phyloP scores from a whole-genome alignment of 2,797 vertebrate genomes.

The Spinus pinus region DNA sequence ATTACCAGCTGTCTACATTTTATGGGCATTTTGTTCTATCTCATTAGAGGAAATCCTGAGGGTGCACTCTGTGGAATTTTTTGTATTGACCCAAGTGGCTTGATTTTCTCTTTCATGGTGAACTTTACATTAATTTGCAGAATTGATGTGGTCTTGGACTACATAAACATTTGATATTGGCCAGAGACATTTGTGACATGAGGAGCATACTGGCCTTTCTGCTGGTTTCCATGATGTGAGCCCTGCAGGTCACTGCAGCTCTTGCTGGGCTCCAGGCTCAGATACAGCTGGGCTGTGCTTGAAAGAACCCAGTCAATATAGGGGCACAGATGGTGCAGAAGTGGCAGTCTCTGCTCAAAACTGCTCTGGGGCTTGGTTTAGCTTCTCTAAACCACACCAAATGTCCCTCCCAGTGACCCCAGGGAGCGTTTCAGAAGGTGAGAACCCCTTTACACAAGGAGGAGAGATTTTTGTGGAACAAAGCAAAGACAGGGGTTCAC shows the following conservation, averaged over 20 bases:
- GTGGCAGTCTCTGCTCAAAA: neutral
- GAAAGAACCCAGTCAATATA: neutral
- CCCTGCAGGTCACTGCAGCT: neutral
- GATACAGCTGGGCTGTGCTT: accelerated
- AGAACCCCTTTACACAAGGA: neutral
- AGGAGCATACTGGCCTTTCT: neutral
- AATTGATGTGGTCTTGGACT: neutral
- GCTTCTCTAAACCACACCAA: neutral
- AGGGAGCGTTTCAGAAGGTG: neutral
- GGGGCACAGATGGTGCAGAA: neutral
- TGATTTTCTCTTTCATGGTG: neutral
- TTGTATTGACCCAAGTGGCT: conserved; percentile 1
- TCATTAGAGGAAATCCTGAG: neutral
- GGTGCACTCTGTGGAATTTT: neutral
- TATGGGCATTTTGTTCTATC: neutral
- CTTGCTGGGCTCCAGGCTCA: neutral
- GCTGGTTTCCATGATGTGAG: neutral
- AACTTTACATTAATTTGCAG: neutral
- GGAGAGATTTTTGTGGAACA: neutral
- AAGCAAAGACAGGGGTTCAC: neutral
- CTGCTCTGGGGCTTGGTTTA: neutral
- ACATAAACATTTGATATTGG: neutral
- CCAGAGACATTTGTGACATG: neutral
- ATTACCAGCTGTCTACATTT: conserved; percentile 3
- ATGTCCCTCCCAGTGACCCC: neutral